phyloP scores from a whole-genome alignment of 2,888 invertebrate species.

The Napeogenes sylphis region DNA sequence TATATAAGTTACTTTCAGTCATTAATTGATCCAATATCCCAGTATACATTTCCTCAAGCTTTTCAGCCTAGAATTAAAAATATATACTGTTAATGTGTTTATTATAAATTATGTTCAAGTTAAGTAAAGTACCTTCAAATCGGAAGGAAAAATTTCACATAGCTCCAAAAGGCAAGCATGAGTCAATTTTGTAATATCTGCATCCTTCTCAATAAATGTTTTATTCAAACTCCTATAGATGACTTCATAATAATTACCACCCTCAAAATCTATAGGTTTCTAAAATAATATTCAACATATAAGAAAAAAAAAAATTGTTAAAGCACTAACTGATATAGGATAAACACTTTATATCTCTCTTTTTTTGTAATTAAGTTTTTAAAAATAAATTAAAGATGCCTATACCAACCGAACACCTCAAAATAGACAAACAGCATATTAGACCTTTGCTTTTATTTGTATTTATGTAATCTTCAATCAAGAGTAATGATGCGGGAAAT shows the following conservation, averaged over 20 bases:
- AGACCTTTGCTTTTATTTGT: conserved; percentile 59
- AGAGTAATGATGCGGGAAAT: conserved; percentile 52
- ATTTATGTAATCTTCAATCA: conserved; percentile 57
- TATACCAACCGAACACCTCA: conserved; percentile 55
- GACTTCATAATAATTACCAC: conserved; percentile 67
- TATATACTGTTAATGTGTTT: not conserved
- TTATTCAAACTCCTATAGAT: conserved; percentile 53
- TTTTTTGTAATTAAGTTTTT: conserved; percentile 24
- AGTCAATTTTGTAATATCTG: conserved; percentile 48
- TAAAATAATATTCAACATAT: conserved; percentile 21
- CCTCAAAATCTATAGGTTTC: conserved; percentile 42
- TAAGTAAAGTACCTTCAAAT: conserved; percentile 45
- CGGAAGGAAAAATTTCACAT: conserved; percentile 44
- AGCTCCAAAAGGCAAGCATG: conserved; percentile 47
- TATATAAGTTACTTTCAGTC: conserved; percentile 56
- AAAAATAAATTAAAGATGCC: conserved; percentile 1
- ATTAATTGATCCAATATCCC: conserved; percentile 50
- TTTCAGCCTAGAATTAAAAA: conserved; percentile 45
- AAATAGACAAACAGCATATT: conserved; percentile 45
- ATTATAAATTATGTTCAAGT: not conserved
- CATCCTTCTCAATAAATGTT: conserved; percentile 47
- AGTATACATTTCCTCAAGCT: conserved; percentile 51
- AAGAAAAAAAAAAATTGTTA: conserved; percentile 1
- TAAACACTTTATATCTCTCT: not conserved
- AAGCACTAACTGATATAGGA: not conserved